Percentiles rank a stretch among this genome's conserved stretches.
Conservation (phyloP, 2,888 invertebrate genomes). For the Zaprionus lineosus region DNA sequence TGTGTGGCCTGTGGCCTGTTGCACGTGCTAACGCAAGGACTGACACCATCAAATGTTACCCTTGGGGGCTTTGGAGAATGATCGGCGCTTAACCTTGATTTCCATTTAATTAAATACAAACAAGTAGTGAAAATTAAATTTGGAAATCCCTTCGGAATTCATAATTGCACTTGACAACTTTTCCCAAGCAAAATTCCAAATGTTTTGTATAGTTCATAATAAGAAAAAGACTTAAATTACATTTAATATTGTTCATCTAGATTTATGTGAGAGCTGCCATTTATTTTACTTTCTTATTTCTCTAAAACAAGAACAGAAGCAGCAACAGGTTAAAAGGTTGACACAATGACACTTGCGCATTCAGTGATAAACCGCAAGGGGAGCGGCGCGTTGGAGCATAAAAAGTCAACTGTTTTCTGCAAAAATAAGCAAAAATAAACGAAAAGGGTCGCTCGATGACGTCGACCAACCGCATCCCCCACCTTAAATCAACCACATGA, state of each 20-base stretch:
- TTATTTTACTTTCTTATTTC: background rate
- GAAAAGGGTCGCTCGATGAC: constrained; percentile 34
- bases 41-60: constrained; percentile 51
- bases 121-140: constrained; percentile 2
- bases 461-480: background rate
- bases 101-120: constrained; percentile 61
- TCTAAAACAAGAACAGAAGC: constrained; percentile 1
- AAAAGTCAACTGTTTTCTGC: constrained; percentile 21
- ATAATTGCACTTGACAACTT: background rate
- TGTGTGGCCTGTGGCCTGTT: constrained; percentile 67
- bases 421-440: constrained; percentile 3
- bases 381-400: constrained; percentile 44
- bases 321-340: constrained; percentile 41
- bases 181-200: background rate
- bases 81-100: constrained; percentile 62
- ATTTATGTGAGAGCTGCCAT: too few relatives aligned
- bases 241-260: too few relatives aligned
- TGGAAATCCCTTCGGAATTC: background rate
- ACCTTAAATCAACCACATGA: constrained; percentile 44
- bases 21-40: constrained; percentile 60
- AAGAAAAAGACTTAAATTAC: too few relatives aligned
- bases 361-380: constrained; percentile 41
- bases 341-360: constrained; percentile 23
- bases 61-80: constrained; percentile 51
- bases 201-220: too few relatives aligned